Conservation (phyloP, 30 jellyfish, hydroid and myxozoan genomes). For the Aurelia sp. region DNA sequence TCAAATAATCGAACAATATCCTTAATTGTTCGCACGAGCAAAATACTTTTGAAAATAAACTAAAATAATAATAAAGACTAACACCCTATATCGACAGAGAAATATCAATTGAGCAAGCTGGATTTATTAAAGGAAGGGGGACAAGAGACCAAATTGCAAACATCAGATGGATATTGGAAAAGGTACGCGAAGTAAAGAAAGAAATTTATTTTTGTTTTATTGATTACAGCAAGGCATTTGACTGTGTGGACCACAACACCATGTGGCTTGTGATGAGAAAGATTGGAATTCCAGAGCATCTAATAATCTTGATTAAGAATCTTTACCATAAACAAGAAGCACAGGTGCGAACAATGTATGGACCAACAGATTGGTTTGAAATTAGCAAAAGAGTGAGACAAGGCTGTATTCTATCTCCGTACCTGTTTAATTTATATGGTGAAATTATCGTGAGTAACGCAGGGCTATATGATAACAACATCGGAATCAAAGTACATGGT, state of each 20-base stretch:
- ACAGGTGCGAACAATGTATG: constrained; percentile 37
- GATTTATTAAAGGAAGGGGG: constrained; percentile 3
- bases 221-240: constrained; percentile 61
- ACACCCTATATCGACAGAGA: constrained; percentile 1
- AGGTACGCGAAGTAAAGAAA: not conserved
- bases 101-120: constrained; percentile 30
- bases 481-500: too few species aligned
- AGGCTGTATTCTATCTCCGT: constrained; percentile 65
- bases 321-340: constrained; percentile 55
- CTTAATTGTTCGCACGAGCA: constrained; percentile 18
- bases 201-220: not conserved
- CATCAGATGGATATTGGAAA: constrained; percentile 15
- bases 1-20: constrained; percentile 21
- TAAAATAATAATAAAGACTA: constrained; percentile 18
- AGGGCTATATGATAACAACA: too few species aligned
- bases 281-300: constrained; percentile 53
- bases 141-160: constrained; percentile 5
- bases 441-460: constrained; percentile 4
- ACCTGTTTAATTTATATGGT: constrained; percentile 48
- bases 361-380: constrained; percentile 31
- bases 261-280: constrained; percentile 21
- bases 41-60: constrained; percentile 27
- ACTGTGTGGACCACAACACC: constrained; percentile 14
- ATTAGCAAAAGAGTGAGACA: constrained; percentile 61
- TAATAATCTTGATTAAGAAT: constrained; percentile 11